These are phyloP conservation scores for Pitta sordida DNA, from an alignment of 2,113 vertebrate genomes.

Conservation along the genomic window DNA sequence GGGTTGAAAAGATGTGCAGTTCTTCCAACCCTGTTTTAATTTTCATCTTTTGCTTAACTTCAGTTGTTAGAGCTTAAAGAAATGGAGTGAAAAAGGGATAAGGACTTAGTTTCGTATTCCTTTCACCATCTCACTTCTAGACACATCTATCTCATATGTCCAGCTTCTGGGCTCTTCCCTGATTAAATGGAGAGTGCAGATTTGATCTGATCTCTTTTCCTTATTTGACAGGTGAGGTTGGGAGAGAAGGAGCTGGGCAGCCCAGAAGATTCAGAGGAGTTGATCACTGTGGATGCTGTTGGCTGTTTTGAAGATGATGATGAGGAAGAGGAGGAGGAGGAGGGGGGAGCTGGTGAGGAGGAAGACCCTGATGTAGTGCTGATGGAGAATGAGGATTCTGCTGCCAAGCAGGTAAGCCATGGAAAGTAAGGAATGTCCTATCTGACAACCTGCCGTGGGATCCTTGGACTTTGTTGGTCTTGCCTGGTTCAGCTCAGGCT, in stretches of 20 bases:
- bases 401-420: constrained; percentile 39
- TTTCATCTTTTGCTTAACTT: background rate
- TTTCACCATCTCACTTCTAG: too few relatives aligned
- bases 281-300: constrained; percentile 88
- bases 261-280: constrained; percentile 80
- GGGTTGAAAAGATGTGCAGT: background rate
- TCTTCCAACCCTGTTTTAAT: background rate
- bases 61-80: background rate
- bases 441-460: background rate
- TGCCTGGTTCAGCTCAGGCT: background rate
- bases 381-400: constrained; percentile 42
- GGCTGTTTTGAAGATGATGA: constrained; percentile 84
- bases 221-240: constrained; percentile 61
- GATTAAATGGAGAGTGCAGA: background rate
- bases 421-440: background rate
- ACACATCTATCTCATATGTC: background rate
- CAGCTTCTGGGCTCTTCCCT: background rate
- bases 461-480: background rate
- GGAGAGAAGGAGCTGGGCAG: constrained; percentile 75
- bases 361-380: constrained; percentile 43
- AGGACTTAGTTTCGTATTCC: too few relatives aligned
- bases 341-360: constrained; percentile 69
- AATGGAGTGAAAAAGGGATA: background rate
- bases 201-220: background rate
- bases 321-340: constrained; percentile 77